Conservation (phyloP, 2,113 vertebrate species). For the Mustelus asterias region DNA sequence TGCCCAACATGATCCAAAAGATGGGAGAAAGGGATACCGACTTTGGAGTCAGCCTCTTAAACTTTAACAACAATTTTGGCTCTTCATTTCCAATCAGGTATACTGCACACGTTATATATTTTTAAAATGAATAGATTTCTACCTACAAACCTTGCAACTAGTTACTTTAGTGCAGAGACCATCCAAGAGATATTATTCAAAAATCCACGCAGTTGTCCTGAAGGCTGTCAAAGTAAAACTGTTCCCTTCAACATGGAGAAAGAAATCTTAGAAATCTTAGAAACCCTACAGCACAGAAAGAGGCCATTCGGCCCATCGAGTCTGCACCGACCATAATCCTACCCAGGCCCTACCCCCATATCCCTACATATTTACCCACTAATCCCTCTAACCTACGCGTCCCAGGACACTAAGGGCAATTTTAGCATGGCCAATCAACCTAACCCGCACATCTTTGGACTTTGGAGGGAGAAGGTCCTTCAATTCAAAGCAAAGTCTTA, state of each 20-base stretch:
- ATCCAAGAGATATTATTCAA: background rate
- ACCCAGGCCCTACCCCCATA: no score
- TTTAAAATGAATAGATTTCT: background rate
- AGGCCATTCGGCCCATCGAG: no score
- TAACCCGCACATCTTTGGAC: no score
- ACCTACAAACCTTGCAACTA: background rate
- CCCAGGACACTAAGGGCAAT: no score
- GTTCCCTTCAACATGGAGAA: background rate
- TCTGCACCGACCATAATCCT: no score
- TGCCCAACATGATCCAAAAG: background rate
- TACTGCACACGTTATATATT: background rate
- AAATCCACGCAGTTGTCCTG: background rate
- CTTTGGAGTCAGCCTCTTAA: background rate
- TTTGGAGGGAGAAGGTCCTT: no score
- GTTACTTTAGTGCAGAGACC: background rate
- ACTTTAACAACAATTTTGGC: background rate
- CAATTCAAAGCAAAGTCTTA: background rate
- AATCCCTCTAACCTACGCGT: no score
- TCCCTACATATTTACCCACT: no score
- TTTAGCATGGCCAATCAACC: no score
- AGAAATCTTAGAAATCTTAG: no score
- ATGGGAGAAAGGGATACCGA: background rate
- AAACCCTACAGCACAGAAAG: no score
- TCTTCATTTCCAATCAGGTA: background rate
- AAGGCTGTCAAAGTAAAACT: background rate